These are phyloP conservation scores for Loris lydekkerianus DNA, from an alignment of 2,797 vertebrate species.

Conservation along the genomic window DNA sequence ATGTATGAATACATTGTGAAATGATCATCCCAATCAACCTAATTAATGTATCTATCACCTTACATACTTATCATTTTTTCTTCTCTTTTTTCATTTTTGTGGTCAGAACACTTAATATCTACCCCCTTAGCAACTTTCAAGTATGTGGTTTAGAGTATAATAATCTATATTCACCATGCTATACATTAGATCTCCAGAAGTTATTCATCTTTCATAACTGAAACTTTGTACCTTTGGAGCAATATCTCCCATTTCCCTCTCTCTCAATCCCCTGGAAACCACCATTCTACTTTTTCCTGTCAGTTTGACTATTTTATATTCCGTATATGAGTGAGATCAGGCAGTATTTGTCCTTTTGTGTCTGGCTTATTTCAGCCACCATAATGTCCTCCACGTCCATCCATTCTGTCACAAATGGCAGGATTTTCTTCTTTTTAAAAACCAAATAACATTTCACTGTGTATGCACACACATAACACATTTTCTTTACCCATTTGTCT, in stretches of 20 bases:
- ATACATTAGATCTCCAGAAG: not conserved
- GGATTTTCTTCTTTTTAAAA: no score
- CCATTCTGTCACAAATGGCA: no score
- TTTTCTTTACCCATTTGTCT: no score
- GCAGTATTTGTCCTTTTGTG: no score
- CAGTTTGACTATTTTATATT: not conserved
- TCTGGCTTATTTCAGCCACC: no score
- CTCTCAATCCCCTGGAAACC: not conserved
- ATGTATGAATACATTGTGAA: not conserved
- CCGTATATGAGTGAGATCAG: no score
- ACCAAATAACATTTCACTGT: no score
- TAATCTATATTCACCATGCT: not conserved
- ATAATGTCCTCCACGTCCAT: no score
- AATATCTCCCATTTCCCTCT: not conserved
- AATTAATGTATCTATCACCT: no score
- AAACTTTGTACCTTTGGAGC: not conserved
- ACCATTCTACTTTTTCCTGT: not conserved
- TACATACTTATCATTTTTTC: not conserved
- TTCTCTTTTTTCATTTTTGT: not conserved
- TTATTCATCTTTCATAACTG: no score
- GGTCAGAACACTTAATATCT: not conserved
- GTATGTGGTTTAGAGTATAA: not conserved
- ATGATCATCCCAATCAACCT: no score
- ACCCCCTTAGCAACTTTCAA: not conserved
- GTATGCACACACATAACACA: no score